Base-by-base conservation (phyloP, 1,140 invertebrate genomes). In the Caligus rogercresseyi region DNA sequence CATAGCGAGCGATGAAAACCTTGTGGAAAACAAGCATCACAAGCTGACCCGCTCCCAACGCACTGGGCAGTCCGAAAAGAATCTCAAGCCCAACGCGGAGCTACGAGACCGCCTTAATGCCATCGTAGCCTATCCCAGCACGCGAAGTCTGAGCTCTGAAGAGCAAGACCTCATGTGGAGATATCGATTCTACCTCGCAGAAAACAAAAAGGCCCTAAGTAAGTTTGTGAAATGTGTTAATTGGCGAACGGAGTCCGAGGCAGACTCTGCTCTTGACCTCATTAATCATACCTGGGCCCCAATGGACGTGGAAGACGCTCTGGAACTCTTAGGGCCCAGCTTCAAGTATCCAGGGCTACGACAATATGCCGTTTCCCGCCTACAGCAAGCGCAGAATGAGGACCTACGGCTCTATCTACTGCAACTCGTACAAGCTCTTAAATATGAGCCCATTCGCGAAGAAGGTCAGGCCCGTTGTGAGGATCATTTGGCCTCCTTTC, bases 121-220 rank as follows among this genome's bases (percentile, higher is more conserved):
- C 11, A 89, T 97, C 68, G 79, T 97, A 1, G 79, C 81, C 2
- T 92, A 92, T 76, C 90, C 93, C 15, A 86, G 89, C 3, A 96
- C 85, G 1, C 85, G 85, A 67, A 75, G 81, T 1, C 76, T 98
- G 0, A 81, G 84, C 3, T 86, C 86, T 25, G 90, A 95, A 73
- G 92, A 98, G 72, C 87, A 96, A 74, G 95, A 98, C 78, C 74
- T 96, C 52, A 80, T 99, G n/a, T 99, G 96, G 96, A 96, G 96
- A 71, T 98, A 89, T 72, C 77, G 95, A 58, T 97, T 91, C 74
- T 92, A 92, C 73, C 74, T 94, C n/a, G 85, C 83, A 24, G 84
- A 79, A 21, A 86, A 92, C 65, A 88, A 89, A 66, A 88, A 81
- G 72, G 95, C 94, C 0, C 75, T 99, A 14, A 89, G 91, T 1